These are phyloP conservation scores for Brachypterus glaber DNA, from an alignment of 2,888 invertebrate genomes.

Conservation along the genomic window DNA sequence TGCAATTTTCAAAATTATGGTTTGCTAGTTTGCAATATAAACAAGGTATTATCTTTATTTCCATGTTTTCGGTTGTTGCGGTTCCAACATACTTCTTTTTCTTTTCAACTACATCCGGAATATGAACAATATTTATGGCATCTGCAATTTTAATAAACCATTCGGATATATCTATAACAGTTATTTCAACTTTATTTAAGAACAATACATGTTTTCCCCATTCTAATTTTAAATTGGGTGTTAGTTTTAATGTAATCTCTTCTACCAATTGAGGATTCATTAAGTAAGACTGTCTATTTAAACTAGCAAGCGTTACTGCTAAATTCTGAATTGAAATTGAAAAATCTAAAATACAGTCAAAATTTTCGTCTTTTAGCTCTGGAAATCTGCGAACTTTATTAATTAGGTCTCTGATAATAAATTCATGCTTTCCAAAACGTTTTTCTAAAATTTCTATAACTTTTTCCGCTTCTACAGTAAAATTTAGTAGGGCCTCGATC, in stretches of 20 bases:
- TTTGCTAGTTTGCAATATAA: conserved; percentile 2
- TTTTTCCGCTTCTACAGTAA: conserved; percentile 3
- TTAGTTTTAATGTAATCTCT: conserved; percentile 4
- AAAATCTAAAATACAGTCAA: conserved; percentile 2
- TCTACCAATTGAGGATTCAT: conserved; percentile 2
- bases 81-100: neutral
- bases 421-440: conserved; percentile 5
- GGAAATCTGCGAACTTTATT: neutral
- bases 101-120: neutral
- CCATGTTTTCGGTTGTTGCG: neutral
- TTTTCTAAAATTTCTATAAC: neutral
- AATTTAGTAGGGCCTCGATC: conserved; percentile 1
- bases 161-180: conserved; percentile 3
- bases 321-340: conserved; percentile 3
- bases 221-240: neutral
- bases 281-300: conserved; percentile 3
- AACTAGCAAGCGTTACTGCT: neutral
- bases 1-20: conserved; percentile 5
- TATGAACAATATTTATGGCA: neutral
- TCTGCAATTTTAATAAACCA: conserved; percentile 4
- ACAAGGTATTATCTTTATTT: neutral
- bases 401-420: conserved; percentile 7
- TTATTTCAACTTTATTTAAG: neutral
- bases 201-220: neutral
- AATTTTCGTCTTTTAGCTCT: neutral